These are phyloP conservation scores for Cyclargus thomasi DNA, from an alignment of 1,140 invertebrate genomes.

Conservation along the genomic window DNA sequence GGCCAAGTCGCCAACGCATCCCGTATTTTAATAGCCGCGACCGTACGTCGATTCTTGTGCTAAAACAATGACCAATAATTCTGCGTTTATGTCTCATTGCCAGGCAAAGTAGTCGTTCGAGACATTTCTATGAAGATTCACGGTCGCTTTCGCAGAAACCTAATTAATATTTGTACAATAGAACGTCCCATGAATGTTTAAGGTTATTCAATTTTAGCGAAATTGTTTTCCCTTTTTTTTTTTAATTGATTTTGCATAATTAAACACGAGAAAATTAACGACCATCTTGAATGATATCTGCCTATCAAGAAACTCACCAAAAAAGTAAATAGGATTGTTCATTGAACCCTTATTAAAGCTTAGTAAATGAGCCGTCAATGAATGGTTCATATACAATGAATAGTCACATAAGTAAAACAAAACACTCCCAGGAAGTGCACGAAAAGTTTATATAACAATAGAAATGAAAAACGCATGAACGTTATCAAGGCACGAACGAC, in stretches of 20 bases:
- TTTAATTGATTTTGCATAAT: too few species aligned
- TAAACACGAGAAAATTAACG: too few species aligned
- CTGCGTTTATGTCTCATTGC: conserved; percentile 62
- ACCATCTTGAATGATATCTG: too few species aligned
- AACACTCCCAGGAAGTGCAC: conserved; percentile 37
- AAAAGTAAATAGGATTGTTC: too few species aligned
- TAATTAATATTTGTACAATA: not conserved
- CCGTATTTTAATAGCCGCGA: conserved; percentile 60
- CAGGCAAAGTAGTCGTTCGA: conserved; percentile 32
- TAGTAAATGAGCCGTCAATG: not conserved
- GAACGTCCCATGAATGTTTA: not conserved
- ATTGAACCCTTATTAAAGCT: not conserved
- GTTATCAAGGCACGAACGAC: conserved; percentile 61
- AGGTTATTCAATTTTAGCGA: not conserved
- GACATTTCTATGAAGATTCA: conserved; percentile 31
- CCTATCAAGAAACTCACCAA: too few species aligned
- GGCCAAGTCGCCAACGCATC: conserved; percentile 57
- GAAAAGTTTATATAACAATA: conserved; percentile 52
- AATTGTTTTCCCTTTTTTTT: too few species aligned
- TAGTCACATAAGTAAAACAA: conserved; percentile 4
- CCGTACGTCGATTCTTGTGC: conserved; percentile 47
- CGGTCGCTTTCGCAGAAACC: not conserved
- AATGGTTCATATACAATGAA: not conserved
- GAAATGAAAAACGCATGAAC: conserved; percentile 41
- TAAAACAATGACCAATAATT: conserved; percentile 70